phyloP scores from a whole-genome alignment of 2,797 vertebrate genomes.

The Pyrrhura leucotis region DNA sequence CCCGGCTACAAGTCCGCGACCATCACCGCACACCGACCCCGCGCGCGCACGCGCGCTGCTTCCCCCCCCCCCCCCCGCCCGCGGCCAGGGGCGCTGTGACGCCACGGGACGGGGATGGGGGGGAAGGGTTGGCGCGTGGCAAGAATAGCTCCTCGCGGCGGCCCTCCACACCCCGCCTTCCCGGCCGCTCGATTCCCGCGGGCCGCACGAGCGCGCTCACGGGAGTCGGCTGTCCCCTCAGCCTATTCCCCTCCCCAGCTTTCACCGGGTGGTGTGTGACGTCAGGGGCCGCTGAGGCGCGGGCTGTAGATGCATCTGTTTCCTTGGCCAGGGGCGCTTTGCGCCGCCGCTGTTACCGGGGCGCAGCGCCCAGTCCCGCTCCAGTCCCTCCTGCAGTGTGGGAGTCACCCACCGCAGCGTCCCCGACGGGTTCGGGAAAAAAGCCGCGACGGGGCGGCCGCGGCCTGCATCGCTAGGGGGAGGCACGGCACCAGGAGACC shows the following conservation, averaged over 20 bases:
- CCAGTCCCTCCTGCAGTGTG: neutral
- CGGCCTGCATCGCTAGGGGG: conserved; percentile 8
- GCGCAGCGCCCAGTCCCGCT: neutral
- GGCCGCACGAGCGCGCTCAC: no score
- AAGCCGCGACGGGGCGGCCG: neutral
- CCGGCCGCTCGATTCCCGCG: no score
- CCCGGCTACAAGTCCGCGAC: rapidly evolving
- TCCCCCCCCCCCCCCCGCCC: no score
- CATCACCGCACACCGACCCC: rapidly evolving
- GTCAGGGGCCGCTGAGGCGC: neutral
- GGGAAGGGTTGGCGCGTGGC: no score
- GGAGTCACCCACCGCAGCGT: neutral
- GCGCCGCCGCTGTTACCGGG: neutral
- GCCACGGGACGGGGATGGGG: neutral
- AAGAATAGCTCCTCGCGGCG: no score
- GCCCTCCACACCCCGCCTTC: neutral
- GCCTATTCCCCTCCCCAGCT: neutral
- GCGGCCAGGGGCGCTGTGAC: neutral
- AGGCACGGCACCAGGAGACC: neutral
- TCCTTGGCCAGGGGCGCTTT: neutral
- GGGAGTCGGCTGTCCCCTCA: neutral
- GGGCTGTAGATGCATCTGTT: neutral
- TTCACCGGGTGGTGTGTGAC: neutral
- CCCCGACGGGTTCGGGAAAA: neutral
- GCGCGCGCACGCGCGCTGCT: no score